Conservation (phyloP, 1,140 invertebrate genomes). For the Pectinophora gossypiella region DNA sequence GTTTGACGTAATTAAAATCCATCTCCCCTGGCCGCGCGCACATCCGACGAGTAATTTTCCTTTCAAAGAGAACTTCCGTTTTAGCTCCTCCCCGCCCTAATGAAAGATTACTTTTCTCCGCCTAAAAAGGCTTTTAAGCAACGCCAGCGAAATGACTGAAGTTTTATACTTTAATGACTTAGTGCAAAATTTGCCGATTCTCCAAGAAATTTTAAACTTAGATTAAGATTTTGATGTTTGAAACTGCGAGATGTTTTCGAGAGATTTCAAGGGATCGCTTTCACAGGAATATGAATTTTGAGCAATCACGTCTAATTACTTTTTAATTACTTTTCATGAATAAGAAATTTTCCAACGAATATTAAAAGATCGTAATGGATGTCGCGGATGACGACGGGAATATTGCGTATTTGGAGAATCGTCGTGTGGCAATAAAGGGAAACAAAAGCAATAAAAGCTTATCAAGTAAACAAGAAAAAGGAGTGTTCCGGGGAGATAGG, state of each 20-base stretch:
- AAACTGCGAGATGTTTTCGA: slow-evolving; percentile 62
- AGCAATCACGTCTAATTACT: slow-evolving; percentile 63
- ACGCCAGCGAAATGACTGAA: slow-evolving; percentile 72
- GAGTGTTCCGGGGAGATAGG: slow-evolving; percentile 39
- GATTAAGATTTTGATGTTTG: slow-evolving; percentile 72
- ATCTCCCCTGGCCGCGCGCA: slow-evolving; percentile 54
- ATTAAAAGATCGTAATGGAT: slow-evolving; percentile 4
- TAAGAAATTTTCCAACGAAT: slow-evolving; percentile 13
- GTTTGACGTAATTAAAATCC: slow-evolving; percentile 74
- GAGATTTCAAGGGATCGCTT: slow-evolving; percentile 48
- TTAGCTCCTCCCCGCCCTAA: slow-evolving; percentile 67
- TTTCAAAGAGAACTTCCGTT: slow-evolving; percentile 74
- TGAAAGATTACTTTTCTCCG: slow-evolving; percentile 74
- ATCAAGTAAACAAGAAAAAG: slow-evolving; percentile 55
- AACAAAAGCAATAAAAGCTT: slow-evolving; percentile 27
- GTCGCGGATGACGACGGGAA: background rate
- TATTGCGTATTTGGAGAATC: background rate
- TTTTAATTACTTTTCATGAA: slow-evolving; percentile 65
- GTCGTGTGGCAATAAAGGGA: slow-evolving; percentile 8
- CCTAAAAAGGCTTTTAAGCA: slow-evolving; percentile 75
- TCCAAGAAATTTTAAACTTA: slow-evolving; percentile 74
- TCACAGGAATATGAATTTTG: slow-evolving; percentile 62
- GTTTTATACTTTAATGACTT: slow-evolving; percentile 76
- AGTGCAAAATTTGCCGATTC: slow-evolving; percentile 74
- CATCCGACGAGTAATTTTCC: slow-evolving; percentile 72